Base-by-base conservation (phyloP, 2,888 invertebrate genomes). In the Pyrochroa serraticornis region DNA sequence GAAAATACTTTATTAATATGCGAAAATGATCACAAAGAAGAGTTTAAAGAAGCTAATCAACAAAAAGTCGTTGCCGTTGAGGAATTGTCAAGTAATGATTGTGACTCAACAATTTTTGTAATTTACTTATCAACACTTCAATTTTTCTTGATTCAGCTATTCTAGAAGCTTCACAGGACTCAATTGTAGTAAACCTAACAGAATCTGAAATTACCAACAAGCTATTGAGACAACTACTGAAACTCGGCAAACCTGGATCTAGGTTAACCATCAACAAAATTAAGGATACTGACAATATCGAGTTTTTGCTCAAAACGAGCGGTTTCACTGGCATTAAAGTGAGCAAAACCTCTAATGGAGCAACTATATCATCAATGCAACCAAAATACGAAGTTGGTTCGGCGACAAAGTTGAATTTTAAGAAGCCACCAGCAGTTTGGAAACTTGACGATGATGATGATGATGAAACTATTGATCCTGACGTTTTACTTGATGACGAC, bases 401-500 rank as follows among this genome's bases (percentile, higher is more conserved):
- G 0, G 82, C 85, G 7, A 79, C 84, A 0, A 82, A 84, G 58
- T 72, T 89, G 10, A 80, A 81, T 14, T 71, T 73, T 22, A 66
- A 77, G 13, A 71, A 79, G 48, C 72, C 79, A 30, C 71, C 81
- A 3, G 78, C 82, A 34, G 85, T 90, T 1, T 95, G 95, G 94
- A 92, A 91, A 77, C 77, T 95, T 41, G 88, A 90, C 59, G 88
- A 90, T 58, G 84, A 85, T 48, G 84, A 85, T 61, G 88, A 88
- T 7, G 85, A 85, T 48, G 91, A 93, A 71, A 89, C 89, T 69
- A 93, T 97, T 65, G 91, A 97, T 79, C 91, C 92, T 59, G 91
- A 95, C 78, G 88, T 90, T 66, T 83, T 99, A 30, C 80, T 99
- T 10, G 94, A 95, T 79, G 95, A 93, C 70, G 90, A 90, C 58